Evolutionary conservation across 1,140 invertebrate genomes (phyloP), one percentile per base, ranked within the genome.

Genomic region (Brachionus sp.): DNA sequence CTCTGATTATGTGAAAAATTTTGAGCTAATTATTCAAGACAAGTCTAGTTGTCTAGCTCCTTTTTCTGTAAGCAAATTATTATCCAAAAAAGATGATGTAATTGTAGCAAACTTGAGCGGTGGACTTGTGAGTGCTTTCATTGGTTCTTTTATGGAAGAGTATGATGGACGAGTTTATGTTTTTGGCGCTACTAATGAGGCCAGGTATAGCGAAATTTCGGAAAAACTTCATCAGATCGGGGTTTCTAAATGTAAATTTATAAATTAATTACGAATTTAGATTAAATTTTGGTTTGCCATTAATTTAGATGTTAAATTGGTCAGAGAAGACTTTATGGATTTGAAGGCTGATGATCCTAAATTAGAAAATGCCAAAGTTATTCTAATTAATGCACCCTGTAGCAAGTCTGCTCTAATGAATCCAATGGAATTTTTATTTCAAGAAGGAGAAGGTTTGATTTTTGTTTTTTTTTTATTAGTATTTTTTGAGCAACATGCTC

Each of bases 401-500:
- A 68, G 44, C 50, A 66, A 66, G 13, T 68, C 80, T 5, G 80
- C 80, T 44, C 19, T 82, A 6, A 82, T 82, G 57, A 66, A 82
- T 66, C 80, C 80, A 70, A 66, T 82, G 39, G 80, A 82, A 10
- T 82, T 82, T 68, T 66, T 82, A 13, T 82, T 66, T 16, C 39
- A 82, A 37, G 80, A 82, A 70, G 80, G 80, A 50, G 80, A 82
- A 82, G 80, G 80, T 82, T 25, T 33, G n/a, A n/a, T n/a, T n/a
- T n/a, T n/a, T n/a, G n/a, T n/a, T n/a, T n/a, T n/a, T n/a, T n/a
- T n/a, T n/a, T n/a, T n/a, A n/a, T n/a, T n/a, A n/a, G n/a, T n/a
- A n/a, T n/a, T n/a, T n/a, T n/a, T n/a, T n/a, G n/a, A n/a, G n/a
- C n/a, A n/a, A n/a, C n/a, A n/a, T n/a, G n/a, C n/a, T n/a, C n/a